Conservation (phyloP, 2,888 invertebrate genomes). For the Perithous albicinctus region DNA sequence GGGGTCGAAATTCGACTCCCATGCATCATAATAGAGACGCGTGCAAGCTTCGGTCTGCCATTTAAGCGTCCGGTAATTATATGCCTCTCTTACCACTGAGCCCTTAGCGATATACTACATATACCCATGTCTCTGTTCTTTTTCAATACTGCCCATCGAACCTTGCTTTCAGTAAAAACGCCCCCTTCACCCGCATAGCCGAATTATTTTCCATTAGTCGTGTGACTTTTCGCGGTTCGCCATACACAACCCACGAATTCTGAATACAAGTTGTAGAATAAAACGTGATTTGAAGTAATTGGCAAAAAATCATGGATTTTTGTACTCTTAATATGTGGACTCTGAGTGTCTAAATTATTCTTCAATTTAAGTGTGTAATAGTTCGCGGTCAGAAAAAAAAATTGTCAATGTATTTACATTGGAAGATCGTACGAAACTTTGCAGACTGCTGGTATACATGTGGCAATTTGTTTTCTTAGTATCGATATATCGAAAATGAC, state of each 20-base stretch:
- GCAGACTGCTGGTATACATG: too few relatives aligned
- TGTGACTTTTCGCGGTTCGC: slow-evolving; percentile 55
- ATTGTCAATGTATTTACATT: too few relatives aligned
- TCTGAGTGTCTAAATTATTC: too few relatives aligned
- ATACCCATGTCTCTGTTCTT: background rate
- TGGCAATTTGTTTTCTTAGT: too few relatives aligned
- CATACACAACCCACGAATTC: background rate
- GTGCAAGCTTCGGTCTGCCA: slow-evolving; percentile 78
- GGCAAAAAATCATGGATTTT: background rate
- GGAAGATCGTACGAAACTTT: too few relatives aligned
- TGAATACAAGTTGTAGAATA: background rate
- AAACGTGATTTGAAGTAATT: slow-evolving; percentile 41
- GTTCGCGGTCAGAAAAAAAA: too few relatives aligned
- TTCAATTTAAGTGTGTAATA: too few relatives aligned
- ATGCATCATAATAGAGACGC: slow-evolving; percentile 82
- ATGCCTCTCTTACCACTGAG: slow-evolving; percentile 71
- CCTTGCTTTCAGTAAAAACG: slow-evolving; percentile 33
- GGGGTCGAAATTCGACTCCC: slow-evolving; percentile 84
- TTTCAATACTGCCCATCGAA: slow-evolving; percentile 48
- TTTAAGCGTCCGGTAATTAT: slow-evolving; percentile 82
- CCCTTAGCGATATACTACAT: slow-evolving; percentile 24
- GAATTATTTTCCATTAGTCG: slow-evolving; percentile 54
- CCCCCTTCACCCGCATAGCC: slow-evolving; percentile 41
- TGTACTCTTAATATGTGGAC: too few relatives aligned
- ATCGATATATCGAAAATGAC: too few relatives aligned